A percentile compares a stretch with the other conserved stretches of the same genome.
Conservation (phyloP, 2,888 invertebrate species). For the Apodemia duryi region DNA sequence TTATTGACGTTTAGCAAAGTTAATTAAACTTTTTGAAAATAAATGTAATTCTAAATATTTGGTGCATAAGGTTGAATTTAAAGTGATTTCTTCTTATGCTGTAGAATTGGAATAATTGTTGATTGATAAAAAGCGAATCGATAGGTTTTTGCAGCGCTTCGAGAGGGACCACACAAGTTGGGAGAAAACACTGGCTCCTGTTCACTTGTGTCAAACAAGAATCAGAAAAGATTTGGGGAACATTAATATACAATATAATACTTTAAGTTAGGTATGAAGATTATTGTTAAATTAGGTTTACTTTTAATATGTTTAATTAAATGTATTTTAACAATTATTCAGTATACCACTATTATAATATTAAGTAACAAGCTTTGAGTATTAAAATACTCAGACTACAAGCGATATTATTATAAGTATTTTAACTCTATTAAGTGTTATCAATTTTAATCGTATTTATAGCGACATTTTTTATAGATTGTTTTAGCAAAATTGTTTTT, state of each 20-base stretch:
- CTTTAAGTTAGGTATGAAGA: no score
- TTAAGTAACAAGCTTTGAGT: no score
- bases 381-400: no score
- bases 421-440: no score
- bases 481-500: no score
- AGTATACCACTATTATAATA: no score
- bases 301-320: no score
- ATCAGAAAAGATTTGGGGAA: background rate
- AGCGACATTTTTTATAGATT: no score
- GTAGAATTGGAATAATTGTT: conserved; percentile 36
- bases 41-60: conserved; percentile 28
- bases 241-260: background rate
- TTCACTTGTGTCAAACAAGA: conserved; percentile 5
- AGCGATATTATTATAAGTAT: no score
- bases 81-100: conserved; percentile 25
- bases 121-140: conserved; percentile 57
- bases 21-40: conserved; percentile 18
- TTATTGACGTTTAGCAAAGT: conserved; percentile 29
- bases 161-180: conserved; percentile 62
- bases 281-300: no score
- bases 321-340: no score
- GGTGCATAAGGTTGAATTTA: conserved; percentile 40
- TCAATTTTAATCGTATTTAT: no score
- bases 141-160: conserved; percentile 53
- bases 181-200: conserved; percentile 33